Conservation (phyloP, 2,797 vertebrate genomes). For the Sebastes vulpes region DNA sequence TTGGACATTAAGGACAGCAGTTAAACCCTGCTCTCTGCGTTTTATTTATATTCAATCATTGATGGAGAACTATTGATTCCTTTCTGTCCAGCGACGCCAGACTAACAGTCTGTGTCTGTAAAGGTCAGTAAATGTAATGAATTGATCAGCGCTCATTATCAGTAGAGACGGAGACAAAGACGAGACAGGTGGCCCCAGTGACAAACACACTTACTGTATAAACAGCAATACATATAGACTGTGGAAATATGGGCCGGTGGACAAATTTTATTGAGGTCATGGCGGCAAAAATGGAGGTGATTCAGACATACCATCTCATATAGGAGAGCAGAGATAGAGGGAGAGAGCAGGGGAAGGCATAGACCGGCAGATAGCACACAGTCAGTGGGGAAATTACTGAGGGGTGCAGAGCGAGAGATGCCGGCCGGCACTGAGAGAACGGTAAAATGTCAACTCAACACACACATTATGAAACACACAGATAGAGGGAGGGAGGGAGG, state of each 20-base stretch:
- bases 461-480: constrained; percentile 55
- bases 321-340: constrained; percentile 58
- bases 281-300: constrained; percentile 63
- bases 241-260: constrained; percentile 27
- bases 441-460: constrained; percentile 78
- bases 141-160: constrained; percentile 61
- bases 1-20: constrained; percentile 13
- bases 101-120: constrained; percentile 57
- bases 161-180: constrained; percentile 31
- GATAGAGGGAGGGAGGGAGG: background rate
- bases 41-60: constrained; percentile 45
- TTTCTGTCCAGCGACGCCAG: constrained; percentile 51
- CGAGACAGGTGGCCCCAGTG: background rate
- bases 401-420: constrained; percentile 49
- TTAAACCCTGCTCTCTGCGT: constrained; percentile 14
- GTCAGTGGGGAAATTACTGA: constrained; percentile 78
- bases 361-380: constrained; percentile 67
- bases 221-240: background rate
- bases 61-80: constrained; percentile 59
- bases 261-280: constrained; percentile 63
- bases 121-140: constrained; percentile 65
- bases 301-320: constrained; percentile 52
- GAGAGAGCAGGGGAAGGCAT: constrained; percentile 32
- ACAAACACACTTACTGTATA: constrained; percentile 7
- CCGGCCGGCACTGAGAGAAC: constrained; percentile 40